These are phyloP conservation scores for Butorides virescens DNA, from an alignment of 2,113 vertebrate species.

Conservation along the genomic window DNA sequence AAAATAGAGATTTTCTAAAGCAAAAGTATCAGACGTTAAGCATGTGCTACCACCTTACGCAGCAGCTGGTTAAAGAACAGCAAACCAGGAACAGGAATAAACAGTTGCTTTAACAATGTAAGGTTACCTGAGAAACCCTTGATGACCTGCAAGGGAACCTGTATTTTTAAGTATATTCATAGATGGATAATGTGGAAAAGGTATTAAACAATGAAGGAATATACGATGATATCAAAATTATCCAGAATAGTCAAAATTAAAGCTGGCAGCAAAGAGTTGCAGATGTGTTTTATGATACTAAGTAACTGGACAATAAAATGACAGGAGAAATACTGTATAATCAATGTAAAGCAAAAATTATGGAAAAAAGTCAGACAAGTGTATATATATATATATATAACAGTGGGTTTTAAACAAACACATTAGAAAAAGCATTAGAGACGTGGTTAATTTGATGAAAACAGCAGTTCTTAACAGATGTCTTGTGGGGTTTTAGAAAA, in stretches of 20 bases:
- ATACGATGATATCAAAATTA: neutral
- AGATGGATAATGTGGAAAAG: neutral
- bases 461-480: neutral
- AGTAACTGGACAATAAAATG: neutral
- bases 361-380: neutral
- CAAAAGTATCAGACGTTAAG: neutral
- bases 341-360: neutral
- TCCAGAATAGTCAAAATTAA: neutral
- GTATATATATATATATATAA: neutral
- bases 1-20: neutral
- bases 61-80: neutral
- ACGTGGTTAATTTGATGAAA: neutral
- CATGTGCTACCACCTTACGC: neutral
- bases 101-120: neutral
- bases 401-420: neutral
- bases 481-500: neutral
- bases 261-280: neutral
- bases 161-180: neutral
- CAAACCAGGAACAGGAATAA: neutral
- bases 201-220: neutral
- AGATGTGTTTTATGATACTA: neutral
- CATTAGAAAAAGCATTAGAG: neutral
- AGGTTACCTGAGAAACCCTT: neutral
- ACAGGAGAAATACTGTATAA: neutral
- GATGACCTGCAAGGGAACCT: neutral